phyloP scores from a whole-genome alignment of 2,113 vertebrate species.

The Atrichornis clamosus region DNA sequence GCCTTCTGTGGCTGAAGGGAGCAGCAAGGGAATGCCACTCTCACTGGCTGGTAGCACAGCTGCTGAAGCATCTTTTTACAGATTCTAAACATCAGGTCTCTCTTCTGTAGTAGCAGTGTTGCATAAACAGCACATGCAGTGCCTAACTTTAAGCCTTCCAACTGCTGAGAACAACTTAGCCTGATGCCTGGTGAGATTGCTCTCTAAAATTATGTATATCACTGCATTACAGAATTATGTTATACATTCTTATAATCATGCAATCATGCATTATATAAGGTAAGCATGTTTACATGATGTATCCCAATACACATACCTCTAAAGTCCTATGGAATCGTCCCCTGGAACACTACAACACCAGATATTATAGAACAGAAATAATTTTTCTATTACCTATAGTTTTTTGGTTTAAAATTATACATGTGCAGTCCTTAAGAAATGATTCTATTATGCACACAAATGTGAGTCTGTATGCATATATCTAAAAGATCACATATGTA shows the following conservation, averaged over 20 bases:
- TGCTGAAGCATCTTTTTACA: slow-evolving; percentile 1
- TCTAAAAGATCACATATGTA: not conserved
- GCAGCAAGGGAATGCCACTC: not conserved
- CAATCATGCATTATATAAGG: not conserved
- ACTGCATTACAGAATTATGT: not conserved
- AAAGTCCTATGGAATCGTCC: not conserved
- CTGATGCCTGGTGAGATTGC: not conserved
- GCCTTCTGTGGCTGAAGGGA: not conserved
- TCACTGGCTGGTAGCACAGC: not conserved
- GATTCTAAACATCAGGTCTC: not conserved
- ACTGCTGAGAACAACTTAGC: not conserved
- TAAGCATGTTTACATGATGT: not conserved
- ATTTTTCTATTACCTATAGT: not conserved
- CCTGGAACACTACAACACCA: not conserved
- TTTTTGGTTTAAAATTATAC: not conserved
- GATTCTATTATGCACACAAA: not conserved
- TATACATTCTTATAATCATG: not conserved
- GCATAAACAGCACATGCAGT: not conserved
- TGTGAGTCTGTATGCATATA: not conserved
- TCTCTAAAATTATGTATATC: not conserved
- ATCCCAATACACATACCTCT: not conserved
- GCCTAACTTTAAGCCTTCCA: not conserved
- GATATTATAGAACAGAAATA: not conserved
- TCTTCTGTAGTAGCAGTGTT: not conserved
- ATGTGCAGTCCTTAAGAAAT: not conserved